Evolutionary conservation across 2,888 invertebrate species (phyloP).

Genomic region (Diarsia mendica): DNA sequence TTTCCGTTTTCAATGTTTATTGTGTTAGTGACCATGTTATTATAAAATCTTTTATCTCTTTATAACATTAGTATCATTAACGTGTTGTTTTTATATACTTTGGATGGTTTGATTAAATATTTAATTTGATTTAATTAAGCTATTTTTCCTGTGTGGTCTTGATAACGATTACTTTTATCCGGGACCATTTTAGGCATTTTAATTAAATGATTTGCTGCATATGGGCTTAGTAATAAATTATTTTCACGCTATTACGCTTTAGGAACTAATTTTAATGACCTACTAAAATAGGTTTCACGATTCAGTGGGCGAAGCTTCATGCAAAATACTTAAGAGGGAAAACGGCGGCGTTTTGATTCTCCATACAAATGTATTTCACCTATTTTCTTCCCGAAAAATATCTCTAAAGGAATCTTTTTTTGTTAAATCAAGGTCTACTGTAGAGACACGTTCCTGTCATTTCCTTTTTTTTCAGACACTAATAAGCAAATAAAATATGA

Average conservation of each 20-base stretch:
- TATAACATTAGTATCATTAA: neutral
- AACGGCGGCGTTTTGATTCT: too few species aligned
- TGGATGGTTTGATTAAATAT: slow-evolving; percentile 10
- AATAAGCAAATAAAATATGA: too few species aligned
- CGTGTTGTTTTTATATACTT: slow-evolving; percentile 21
- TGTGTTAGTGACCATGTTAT: too few species aligned
- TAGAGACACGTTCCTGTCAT: too few species aligned
- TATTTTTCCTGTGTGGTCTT: slow-evolving; percentile 13
- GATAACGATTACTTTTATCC: neutral
- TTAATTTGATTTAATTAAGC: neutral
- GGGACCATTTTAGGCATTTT: neutral
- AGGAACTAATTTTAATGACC: neutral
- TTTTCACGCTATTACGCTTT: neutral
- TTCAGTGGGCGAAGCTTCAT: neutral
- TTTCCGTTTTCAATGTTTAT: too few species aligned
- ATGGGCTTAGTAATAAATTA: neutral
- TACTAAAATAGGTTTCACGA: slow-evolving; percentile 1
- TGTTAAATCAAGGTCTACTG: too few species aligned
- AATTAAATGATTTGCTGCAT: neutral
- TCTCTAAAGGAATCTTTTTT: too few species aligned
- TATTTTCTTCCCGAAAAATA: too few species aligned
- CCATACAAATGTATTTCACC: too few species aligned
- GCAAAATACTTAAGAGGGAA: neutral
- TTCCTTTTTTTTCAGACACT: too few species aligned
- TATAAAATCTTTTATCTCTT: neutral